These are phyloP conservation scores for Pungitius pungitius DNA, from an alignment of 2,113 vertebrate genomes.

Conservation along the genomic window DNA sequence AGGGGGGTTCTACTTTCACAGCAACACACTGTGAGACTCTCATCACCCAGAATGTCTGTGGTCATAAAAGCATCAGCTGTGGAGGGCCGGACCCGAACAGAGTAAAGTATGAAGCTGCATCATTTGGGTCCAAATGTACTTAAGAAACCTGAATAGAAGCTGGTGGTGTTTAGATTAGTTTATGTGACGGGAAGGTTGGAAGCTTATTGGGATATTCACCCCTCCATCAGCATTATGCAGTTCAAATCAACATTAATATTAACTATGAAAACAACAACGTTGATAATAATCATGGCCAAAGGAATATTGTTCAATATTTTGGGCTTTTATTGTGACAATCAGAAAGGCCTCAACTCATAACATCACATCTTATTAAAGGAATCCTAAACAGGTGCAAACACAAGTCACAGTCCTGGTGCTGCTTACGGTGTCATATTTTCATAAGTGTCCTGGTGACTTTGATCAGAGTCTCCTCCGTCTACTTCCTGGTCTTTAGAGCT, in stretches of 20 bases:
- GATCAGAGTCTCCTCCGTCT: not conserved
- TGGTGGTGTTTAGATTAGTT: not conserved
- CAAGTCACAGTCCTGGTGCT: not conserved
- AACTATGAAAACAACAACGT: not conserved
- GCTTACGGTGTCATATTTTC: not conserved
- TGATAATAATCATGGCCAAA: not conserved
- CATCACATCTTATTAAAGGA: not conserved
- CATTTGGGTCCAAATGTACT: not conserved
- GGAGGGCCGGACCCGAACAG: not conserved
- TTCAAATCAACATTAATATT: not conserved
- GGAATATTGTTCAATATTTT: not conserved
- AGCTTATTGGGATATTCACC: not conserved
- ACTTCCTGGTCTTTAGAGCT: too few relatives aligned
- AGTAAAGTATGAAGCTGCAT: not conserved
- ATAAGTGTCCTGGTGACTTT: not conserved
- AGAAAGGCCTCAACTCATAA: not conserved
- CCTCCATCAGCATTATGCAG: too few relatives aligned
- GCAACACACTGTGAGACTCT: not conserved
- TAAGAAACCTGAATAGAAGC: not conserved
- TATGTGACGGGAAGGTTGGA: not conserved
- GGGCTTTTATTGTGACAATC: too few relatives aligned
- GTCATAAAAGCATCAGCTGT: not conserved
- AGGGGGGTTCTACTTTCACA: not conserved
- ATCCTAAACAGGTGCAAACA: not conserved
- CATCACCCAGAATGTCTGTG: not conserved